Evolutionary conservation across 2,113 vertebrate species (phyloP), one percentile per base, ranked within the genome.

Genomic region (Melanerpes formicivorus): DNA sequence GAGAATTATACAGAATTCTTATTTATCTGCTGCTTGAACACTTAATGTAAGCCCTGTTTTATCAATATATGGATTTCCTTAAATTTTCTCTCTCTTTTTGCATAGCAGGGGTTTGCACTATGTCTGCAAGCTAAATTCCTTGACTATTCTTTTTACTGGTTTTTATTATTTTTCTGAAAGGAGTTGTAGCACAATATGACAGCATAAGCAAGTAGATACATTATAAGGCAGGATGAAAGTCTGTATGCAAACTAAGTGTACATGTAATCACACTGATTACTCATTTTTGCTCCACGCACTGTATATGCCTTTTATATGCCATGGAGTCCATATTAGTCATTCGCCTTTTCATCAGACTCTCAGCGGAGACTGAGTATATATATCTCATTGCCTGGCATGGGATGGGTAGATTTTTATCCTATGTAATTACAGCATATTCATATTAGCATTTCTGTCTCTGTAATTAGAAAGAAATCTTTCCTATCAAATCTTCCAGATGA

Each of bases 391-490:
- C 73, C 5, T 34, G 64, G 50, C 14, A 55, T 37, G 19, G 22
- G 48, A 62, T 56, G 86, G 18, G 34, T 62, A 71, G 70, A 50
- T 81, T 84, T 87, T 86, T 90, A 55, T 88, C 54, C n/a, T 58
- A 1, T 80, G 29, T 55, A 89, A 85, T 84, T 79, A 79, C 42
- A 81, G 40, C 32, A 69, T n/a, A 84, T 91, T 94, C 26, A 50
- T 54, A 81, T 86, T 80, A 76, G 6, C 40, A 50, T 59, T 93
- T 93, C 63, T 84, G 16, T 40, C 34, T 86, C 72, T 26, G 14
- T 86, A 79, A 94, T 91, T 88, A 86, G 26, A 92, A 58, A 14
- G n/a, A 64, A 88, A 65, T 40, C 92, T 26, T 81, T 86, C 32
- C 29, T 67, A 52, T 93, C 77, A 87, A 42, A 34, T 71, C 23